A percentile compares a stretch with the other conserved stretches of the same genome.
These are phyloP conservation scores for Mycetomoellerius zeteki DNA, from an alignment of 1,140 invertebrate genomes.

Conservation along the genomic window DNA sequence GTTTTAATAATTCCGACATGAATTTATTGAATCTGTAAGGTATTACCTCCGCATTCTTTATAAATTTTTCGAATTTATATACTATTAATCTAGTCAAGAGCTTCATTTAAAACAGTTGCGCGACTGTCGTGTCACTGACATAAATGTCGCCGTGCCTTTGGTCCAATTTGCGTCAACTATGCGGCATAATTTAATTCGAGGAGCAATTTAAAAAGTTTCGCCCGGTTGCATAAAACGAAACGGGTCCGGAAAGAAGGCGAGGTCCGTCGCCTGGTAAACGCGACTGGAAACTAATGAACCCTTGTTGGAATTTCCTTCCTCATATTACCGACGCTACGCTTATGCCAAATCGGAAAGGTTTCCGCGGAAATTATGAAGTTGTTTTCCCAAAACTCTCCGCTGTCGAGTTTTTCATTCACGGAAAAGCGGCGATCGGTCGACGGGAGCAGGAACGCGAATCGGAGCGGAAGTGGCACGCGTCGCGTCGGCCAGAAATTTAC, in stretches of 20 bases:
- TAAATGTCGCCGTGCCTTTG: conserved; percentile 55
- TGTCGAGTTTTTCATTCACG: conserved; percentile 49
- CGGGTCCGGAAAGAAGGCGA: conserved; percentile 23
- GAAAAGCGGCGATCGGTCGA: conserved; percentile 6
- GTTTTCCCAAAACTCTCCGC: conserved; percentile 52
- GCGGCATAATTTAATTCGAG: conserved; percentile 52
- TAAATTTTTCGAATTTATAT: conserved; percentile 15
- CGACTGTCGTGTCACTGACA: neutral
- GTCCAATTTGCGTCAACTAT: conserved; percentile 58
- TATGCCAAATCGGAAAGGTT: conserved; percentile 57
- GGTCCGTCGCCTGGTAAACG: too few relatives aligned
- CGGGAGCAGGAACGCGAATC: neutral
- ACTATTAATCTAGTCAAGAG: conserved; percentile 6
- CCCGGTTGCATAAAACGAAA: conserved; percentile 41
- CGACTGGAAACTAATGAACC: conserved; percentile 27
- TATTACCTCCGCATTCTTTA: conserved; percentile 21
- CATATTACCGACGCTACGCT: neutral
- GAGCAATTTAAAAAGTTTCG: conserved; percentile 63
- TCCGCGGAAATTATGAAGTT: conserved; percentile 69
- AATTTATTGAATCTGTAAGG: neutral
- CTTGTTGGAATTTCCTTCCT: conserved; percentile 8
- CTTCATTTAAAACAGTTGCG: conserved; percentile 28
- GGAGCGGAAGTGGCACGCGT: conserved; percentile 54
- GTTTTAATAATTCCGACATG: conserved; percentile 27
- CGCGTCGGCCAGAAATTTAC: conserved; percentile 69